Base-by-base conservation (phyloP, 2,888 invertebrate species). In the Pollenia griseotomentosa region DNA sequence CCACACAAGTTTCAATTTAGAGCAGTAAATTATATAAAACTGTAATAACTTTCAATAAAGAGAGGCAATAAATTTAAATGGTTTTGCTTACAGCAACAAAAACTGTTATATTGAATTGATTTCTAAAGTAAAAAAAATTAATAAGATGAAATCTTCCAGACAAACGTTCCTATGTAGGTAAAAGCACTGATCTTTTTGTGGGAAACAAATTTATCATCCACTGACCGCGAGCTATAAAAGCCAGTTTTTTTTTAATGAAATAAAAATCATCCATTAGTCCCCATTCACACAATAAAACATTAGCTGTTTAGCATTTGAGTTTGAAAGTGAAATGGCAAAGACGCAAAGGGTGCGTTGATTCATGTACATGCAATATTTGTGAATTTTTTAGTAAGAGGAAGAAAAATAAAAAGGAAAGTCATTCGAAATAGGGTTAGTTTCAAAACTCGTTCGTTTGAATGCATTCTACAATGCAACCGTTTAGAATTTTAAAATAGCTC, bases 171-270 rank as follows among this genome's bases (percentile, higher is more conserved):
- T 6, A 6, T 57, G 61, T 33, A 42, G 9, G 42, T 70, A 55
- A 42, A 19, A 14, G 42, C 23, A 14, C 9, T 66, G 11, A 19
- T 19, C 11, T 53, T 53, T 7, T 44, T 23, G 8, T 10, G n/a
- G 23, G 12, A 70, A 2, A 14, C 66, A 33, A 57, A 55, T 14
- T 16, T 23, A 57, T 57, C 46, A 46, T 73, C 71, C 33, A 10
- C 46, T 14, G 53, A 23, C 70, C 42, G 61, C 23, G 23, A 44
- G 70, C 61, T 16, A 23, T 63, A 71, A 61, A 71, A 80, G 61
- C 44, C 61, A 63, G 61, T 63, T 71, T 63, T 48, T n/a, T 48
- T 12, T 7, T 42, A 48, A 10, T 55, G 11, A 51, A 48, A 12
- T 51, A 51, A 44, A 80, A 63, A 14, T 33, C 68, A 71, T 16